Evolutionary conservation across 2,113 vertebrate genomes (phyloP).

Genomic region (Struthio camelus): DNA sequence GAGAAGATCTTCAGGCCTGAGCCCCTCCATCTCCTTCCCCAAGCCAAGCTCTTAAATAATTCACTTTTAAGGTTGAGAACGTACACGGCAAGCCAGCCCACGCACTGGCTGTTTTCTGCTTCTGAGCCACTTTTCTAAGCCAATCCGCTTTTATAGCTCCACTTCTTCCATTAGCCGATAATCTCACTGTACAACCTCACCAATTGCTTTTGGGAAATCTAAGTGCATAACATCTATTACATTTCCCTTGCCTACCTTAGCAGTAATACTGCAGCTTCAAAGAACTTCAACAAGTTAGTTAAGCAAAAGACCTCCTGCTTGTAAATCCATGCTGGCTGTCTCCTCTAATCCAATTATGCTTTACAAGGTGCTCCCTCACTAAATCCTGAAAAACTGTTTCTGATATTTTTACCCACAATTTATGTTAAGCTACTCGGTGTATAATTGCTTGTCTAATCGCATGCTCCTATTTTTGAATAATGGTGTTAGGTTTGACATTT

Average conservation of each 20-base stretch:
- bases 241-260: constrained; percentile 50
- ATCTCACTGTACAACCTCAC: constrained; percentile 54
- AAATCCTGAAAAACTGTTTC: constrained; percentile 71
- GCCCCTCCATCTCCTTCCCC: constrained; percentile 31
- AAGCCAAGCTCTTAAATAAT: constrained; percentile 44
- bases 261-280: constrained; percentile 61
- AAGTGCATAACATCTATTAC: constrained; percentile 28
- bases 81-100: constrained; percentile 39
- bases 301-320: constrained; percentile 64
- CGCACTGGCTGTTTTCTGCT: constrained; percentile 36
- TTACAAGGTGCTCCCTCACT: constrained; percentile 72
- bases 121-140: constrained; percentile 24
- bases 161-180: constrained; percentile 58
- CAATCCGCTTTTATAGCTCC: background rate
- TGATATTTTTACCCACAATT: constrained; percentile 71
- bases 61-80: constrained; percentile 12
- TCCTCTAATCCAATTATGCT: constrained; percentile 74
- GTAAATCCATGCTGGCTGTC: constrained; percentile 67
- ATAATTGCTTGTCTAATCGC: constrained; percentile 72
- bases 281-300: constrained; percentile 69
- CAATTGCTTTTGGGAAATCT: constrained; percentile 69
- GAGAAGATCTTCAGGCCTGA: background rate
- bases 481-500: constrained; percentile 47
- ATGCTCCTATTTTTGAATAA: constrained; percentile 55
- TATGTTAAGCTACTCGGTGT: constrained; percentile 68